A percentile compares a stretch with the other conserved stretches of the same genome.
Evolutionary conservation across 1,140 invertebrate species (phyloP).

Genomic region (Homalodisca vitripennis): DNA sequence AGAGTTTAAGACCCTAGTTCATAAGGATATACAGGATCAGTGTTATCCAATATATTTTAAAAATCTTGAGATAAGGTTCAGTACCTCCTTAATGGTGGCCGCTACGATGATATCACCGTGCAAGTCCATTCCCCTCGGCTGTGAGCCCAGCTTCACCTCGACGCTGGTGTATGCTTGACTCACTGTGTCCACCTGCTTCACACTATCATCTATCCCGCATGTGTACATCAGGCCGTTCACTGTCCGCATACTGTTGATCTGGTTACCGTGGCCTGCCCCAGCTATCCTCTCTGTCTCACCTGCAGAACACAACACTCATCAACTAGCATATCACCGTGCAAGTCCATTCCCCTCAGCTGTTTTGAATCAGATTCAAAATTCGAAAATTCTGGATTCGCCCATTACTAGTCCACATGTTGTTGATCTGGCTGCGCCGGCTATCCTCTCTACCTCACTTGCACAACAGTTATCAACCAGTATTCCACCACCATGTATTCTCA

Average conservation of each 20-base stretch:
- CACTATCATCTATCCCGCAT: conserved; percentile 87
- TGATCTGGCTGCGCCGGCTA: conserved; percentile 84
- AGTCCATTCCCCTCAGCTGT: conserved; percentile 84
- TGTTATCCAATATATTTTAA: too few relatives aligned
- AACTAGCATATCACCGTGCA: conserved; percentile 70
- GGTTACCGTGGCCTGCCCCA: conserved; percentile 89
- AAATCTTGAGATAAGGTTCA: too few relatives aligned
- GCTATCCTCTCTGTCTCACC: conserved; percentile 74
- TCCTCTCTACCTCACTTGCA: conserved; percentile 70
- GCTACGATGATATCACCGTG: conserved; percentile 72
- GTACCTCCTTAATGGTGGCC: conserved; percentile 84
- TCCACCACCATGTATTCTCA: too few relatives aligned
- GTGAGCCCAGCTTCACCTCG: conserved; percentile 79
- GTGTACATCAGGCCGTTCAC: conserved; percentile 73
- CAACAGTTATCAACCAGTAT: conserved; percentile 66
- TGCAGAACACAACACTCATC: too few relatives aligned
- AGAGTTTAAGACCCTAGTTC: too few relatives aligned
- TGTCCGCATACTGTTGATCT: conserved; percentile 86
- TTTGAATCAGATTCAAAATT: conserved; percentile 73
- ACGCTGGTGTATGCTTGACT: conserved; percentile 64
- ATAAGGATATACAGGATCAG: too few relatives aligned
- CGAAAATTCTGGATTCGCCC: conserved; percentile 65
- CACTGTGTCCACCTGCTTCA: conserved; percentile 67
- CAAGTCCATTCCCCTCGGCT: conserved; percentile 83
- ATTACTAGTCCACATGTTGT: conserved; percentile 75